Evolutionary conservation across 2,888 invertebrate genomes (phyloP), one percentile per base, ranked within the genome.

Genomic region (Meganola albula): DNA sequence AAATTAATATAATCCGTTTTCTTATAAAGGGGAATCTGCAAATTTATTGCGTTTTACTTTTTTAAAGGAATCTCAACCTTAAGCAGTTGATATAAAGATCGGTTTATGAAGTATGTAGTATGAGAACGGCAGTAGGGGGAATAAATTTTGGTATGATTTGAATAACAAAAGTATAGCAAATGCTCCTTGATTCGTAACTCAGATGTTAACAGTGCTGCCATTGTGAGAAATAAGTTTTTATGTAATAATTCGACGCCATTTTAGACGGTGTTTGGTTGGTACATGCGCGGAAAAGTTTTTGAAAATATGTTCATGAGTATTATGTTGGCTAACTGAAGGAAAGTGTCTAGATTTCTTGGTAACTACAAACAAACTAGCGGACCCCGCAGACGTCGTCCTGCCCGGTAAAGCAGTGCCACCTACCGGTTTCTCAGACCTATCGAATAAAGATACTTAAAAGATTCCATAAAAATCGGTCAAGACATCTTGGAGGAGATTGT

Each of bases 1-100:
- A 51, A 51, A 53, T 53, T 54, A 53, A 51, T 54, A 53, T 51
- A 51, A 53, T 48, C 55, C 39, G 34, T 34, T 51, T 51, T 48
- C 35, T 40, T 38, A 47, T 35, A 44, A 46, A 49, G 41, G 39
- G 4, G 18, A 40, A 36, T 33, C 28, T 22, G 33, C 50, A 21
- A 44, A 11, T 1, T 33, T 34, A 35, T 12, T 4, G 1, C 9
- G 8, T 10, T 14, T 12, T 2, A n/a, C 4, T 1, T 4, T 2
- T 3, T 12, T 10, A 0, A 9, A 10, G 2, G 52, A 10, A 25
- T 27, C 14, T 9, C n/a, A 34, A 25, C 11, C 24, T 53, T 34
- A 7, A 0, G 0, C 2, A 0, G 0, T 1, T 1, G 0, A 0
- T 0, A 27, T 12, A 41, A 24, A 14, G 20, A 7, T 29, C n/a